These are phyloP conservation scores for Tauraco erythrolophus DNA, from an alignment of 2,113 vertebrate genomes.

Conservation along the genomic window DNA sequence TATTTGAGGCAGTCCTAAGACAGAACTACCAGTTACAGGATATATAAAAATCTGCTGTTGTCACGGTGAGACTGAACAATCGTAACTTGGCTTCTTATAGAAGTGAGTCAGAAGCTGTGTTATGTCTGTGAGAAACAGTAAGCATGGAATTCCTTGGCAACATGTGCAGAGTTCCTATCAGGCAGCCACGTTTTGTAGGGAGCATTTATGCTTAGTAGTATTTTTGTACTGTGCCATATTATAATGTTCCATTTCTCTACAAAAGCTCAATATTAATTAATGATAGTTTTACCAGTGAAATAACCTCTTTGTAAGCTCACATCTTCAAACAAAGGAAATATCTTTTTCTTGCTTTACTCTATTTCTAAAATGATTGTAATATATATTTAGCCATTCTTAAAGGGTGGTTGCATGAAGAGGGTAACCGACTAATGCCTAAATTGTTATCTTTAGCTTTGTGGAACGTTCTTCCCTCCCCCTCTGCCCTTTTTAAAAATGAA, in stretches of 20 bases:
- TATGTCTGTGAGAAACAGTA: not conserved
- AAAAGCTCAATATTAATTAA: not conserved
- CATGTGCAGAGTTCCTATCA: not conserved
- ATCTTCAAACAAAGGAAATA: not conserved
- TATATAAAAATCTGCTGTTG: not conserved
- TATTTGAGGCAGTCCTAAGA: not conserved
- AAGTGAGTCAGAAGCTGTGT: not conserved
- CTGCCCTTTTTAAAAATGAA: not conserved
- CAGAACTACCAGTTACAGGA: not conserved
- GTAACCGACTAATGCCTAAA: not conserved
- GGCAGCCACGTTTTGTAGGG: not conserved
- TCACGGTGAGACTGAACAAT: not conserved
- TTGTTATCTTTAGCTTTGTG: not conserved
- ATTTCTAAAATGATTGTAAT: not conserved
- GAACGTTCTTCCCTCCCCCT: rapidly evolving
- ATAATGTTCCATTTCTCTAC: not conserved
- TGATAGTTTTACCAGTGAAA: not conserved
- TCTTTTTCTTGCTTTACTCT: not conserved
- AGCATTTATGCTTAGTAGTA: not conserved
- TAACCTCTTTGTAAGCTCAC: not conserved
- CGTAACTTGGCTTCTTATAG: not conserved
- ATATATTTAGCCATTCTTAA: not conserved
- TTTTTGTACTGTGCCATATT: not conserved
- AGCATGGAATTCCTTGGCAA: not conserved
- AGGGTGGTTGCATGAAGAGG: not conserved